Conservation (phyloP, 2,797 vertebrate genomes). For the Rousettus madagascariensis region DNA sequence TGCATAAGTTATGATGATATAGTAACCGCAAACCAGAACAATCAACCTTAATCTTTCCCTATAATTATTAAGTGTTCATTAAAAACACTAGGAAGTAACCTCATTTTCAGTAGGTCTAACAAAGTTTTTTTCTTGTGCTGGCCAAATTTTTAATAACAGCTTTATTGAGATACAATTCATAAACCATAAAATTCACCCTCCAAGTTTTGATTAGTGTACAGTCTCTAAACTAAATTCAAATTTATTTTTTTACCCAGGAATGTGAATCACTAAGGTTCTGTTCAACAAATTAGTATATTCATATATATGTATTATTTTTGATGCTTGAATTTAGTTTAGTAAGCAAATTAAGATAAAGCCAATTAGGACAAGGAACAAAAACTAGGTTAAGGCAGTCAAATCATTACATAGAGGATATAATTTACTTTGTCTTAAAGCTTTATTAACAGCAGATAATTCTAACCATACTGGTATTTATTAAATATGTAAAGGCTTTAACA, state of each 20-base stretch:
- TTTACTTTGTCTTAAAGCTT: slow-evolving; percentile 18
- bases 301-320: background rate
- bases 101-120: slow-evolving; percentile 36
- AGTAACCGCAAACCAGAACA: slow-evolving; percentile 33
- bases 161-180: slow-evolving; percentile 44
- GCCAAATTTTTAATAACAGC: slow-evolving; percentile 11
- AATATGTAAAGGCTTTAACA: slow-evolving; percentile 17
- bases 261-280: background rate
- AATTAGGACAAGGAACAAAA: slow-evolving; percentile 43
- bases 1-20: slow-evolving; percentile 23
- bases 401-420: slow-evolving; percentile 17
- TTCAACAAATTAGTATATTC: slow-evolving; percentile 21
- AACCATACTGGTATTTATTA: slow-evolving; percentile 19
- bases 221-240: slow-evolving; percentile 41
- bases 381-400: background rate
- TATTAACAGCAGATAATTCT: slow-evolving; percentile 39
- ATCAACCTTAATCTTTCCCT: slow-evolving; percentile 28
- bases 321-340: slow-evolving; percentile 53
- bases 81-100: slow-evolving; percentile 22
- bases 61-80: slow-evolving; percentile 24
- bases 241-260: slow-evolving; percentile 51
- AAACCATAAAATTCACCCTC: slow-evolving; percentile 31
- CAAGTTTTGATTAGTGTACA: slow-evolving; percentile 23
- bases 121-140: background rate
- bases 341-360: slow-evolving; percentile 56